phyloP scores from a whole-genome alignment of 1,140 invertebrate genomes.

The Zaprionus kolodkinae region DNA sequence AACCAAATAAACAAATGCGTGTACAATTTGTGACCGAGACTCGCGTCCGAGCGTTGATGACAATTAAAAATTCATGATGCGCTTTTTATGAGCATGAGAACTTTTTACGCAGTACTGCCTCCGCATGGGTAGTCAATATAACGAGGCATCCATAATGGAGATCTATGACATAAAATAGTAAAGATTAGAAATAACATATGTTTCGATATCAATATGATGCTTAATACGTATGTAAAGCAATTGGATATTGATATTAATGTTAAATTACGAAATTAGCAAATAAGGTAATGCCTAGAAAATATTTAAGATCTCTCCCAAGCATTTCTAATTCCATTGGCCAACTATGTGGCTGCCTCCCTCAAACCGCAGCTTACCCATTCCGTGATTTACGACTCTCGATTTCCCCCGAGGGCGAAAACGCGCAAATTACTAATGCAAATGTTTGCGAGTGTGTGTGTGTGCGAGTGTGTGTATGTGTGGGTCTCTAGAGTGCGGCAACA shows the following conservation, averaged over 20 bases:
- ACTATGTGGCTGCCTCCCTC: conserved; percentile 9
- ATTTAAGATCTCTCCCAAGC: not conserved
- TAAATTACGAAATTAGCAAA: conserved; percentile 1
- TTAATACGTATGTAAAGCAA: not conserved
- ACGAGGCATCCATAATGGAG: not conserved
- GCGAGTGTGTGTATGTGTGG: conserved; percentile 42
- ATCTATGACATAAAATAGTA: no score
- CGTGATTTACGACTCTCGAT: conserved; percentile 64
- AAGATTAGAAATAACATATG: no score
- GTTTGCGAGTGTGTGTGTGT: conserved; percentile 43
- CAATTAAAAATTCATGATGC: conserved; percentile 69
- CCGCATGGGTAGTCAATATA: not conserved
- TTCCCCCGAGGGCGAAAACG: conserved; percentile 48
- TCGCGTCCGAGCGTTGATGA: conserved; percentile 36
- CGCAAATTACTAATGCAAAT: conserved; percentile 78
- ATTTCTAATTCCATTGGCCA: not conserved
- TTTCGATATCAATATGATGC: no score
- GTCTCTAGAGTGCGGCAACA: conserved; percentile 42
- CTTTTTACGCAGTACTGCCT: conserved; percentile 29
- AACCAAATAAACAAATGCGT: conserved; percentile 57
- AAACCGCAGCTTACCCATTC: conserved; percentile 56
- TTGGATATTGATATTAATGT: not conserved
- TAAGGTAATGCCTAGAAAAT: not conserved
- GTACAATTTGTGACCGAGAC: conserved; percentile 33
- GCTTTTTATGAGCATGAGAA: conserved; percentile 60